These are phyloP conservation scores for Nomada flava DNA, from an alignment of 2,888 invertebrate genomes.

Conservation along the genomic window DNA sequence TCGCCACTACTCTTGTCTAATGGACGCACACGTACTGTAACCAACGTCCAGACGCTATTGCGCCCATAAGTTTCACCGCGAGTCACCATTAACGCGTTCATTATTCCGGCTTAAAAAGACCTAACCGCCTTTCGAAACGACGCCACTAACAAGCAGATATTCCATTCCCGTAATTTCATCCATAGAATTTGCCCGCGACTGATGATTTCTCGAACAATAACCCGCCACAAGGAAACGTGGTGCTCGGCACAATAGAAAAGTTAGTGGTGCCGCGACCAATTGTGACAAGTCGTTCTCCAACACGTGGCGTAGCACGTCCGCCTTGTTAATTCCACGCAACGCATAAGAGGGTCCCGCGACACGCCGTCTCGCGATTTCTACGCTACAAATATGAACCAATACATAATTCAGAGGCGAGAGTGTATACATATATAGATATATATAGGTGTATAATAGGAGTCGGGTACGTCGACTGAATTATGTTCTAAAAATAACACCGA, in stretches of 20 bases:
- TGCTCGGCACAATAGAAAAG: background rate
- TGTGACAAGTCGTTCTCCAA: background rate
- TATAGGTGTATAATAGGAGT: background rate
- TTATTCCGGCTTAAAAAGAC: background rate
- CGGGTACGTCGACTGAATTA: constrained; percentile 41
- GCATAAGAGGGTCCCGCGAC: background rate
- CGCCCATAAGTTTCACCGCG: background rate
- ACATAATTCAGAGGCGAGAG: constrained; percentile 37
- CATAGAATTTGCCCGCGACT: background rate
- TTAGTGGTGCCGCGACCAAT: background rate
- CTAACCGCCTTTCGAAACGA: background rate
- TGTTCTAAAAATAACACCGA: constrained; percentile 46
- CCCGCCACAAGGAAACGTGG: background rate
- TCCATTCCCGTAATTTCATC: constrained; percentile 12
- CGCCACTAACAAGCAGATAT: background rate
- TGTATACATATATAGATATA: too few species aligned
- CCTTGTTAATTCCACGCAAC: constrained; percentile 38
- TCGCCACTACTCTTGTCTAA: background rate
- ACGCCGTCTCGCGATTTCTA: background rate
- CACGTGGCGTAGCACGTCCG: constrained; percentile 7
- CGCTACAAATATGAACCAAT: constrained; percentile 24
- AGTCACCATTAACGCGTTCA: constrained; percentile 5
- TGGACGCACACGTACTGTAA: background rate
- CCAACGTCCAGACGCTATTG: background rate
- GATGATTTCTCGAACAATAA: background rate